Percentiles rank a stretch among this genome's conserved stretches.
phyloP scores from a whole-genome alignment of 2,888 invertebrate genomes.

The Venusia cambrica region DNA sequence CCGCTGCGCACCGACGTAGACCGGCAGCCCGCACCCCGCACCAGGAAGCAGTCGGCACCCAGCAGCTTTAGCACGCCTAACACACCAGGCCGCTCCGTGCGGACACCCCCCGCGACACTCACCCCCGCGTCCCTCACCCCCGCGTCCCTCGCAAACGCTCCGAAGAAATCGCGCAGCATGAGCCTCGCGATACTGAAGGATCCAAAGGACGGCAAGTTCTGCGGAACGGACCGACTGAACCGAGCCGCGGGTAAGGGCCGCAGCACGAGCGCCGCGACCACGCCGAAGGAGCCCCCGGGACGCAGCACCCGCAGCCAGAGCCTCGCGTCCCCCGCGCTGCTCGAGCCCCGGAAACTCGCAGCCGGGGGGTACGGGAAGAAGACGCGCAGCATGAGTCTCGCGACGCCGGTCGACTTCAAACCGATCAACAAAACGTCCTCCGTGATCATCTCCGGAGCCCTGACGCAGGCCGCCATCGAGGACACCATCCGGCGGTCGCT shows the following conservation, averaged over 20 bases:
- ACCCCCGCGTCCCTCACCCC: slow-evolving; percentile 57
- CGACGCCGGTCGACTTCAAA: slow-evolving; percentile 46
- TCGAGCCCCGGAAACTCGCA: slow-evolving; percentile 48
- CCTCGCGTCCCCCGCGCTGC: slow-evolving; percentile 60
- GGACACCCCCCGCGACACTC: slow-evolving; percentile 55
- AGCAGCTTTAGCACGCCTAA: slow-evolving; percentile 62
- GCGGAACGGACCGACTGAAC: slow-evolving; percentile 58
- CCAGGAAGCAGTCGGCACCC: slow-evolving; percentile 68
- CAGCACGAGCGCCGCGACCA: slow-evolving; percentile 48
- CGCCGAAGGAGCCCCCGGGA: slow-evolving; percentile 42
- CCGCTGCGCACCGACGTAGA: slow-evolving; percentile 49
- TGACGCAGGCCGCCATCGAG: slow-evolving; percentile 75
- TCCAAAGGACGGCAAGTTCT: too few relatives aligned
- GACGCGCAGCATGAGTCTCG: slow-evolving; percentile 69
- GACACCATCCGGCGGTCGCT: slow-evolving; percentile 69
- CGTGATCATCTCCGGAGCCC: slow-evolving; percentile 43
- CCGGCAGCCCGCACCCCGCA: slow-evolving; percentile 37
- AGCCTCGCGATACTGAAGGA: slow-evolving; percentile 55
- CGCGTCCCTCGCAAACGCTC: slow-evolving; percentile 38
- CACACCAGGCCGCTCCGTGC: slow-evolving; percentile 49
- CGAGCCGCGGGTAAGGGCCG: slow-evolving; percentile 40
- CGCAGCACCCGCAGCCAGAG: slow-evolving; percentile 63
- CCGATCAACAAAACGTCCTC: slow-evolving; percentile 54
- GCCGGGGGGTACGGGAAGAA: slow-evolving; percentile 53
- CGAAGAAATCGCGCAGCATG: slow-evolving; percentile 73